phyloP scores from a whole-genome alignment of 2,113 vertebrate species.

The Brienomyrus brachyistius region DNA sequence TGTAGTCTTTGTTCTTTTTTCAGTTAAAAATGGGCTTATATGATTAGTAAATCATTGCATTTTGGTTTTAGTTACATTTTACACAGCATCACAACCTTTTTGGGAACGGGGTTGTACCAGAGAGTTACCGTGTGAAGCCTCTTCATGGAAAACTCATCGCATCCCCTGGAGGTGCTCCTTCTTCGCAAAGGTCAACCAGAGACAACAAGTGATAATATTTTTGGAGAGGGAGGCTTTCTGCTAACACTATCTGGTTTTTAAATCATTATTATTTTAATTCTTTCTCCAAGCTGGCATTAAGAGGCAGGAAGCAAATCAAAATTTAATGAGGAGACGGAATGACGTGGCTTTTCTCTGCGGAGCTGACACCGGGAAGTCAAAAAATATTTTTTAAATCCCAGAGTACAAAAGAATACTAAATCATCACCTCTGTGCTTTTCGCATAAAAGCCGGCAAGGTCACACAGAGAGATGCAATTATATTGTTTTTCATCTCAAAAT shows the following conservation, averaged over 20 bases:
- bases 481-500: background rate
- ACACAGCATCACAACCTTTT: background rate
- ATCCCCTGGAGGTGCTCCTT: background rate
- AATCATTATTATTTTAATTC: background rate
- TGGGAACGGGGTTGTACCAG: background rate
- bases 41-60: background rate
- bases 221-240: background rate
- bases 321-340: slow-evolving; percentile 22
- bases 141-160: background rate
- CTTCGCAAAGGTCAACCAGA: background rate
- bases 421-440: background rate
- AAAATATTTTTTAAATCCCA: slow-evolving; percentile 10
- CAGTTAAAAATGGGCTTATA: background rate
- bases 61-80: too few relatives aligned
- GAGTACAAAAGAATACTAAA: slow-evolving; percentile 31
- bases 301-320: slow-evolving; percentile 25
- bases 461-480: background rate
- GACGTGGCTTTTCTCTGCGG: slow-evolving; percentile 15
- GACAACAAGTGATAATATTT: background rate
- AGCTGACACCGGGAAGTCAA: slow-evolving; percentile 12
- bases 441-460: slow-evolving; percentile 3
- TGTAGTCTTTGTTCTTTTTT: background rate
- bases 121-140: background rate
- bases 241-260: background rate
- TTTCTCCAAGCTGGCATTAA: background rate